Evolutionary conservation across 1,140 invertebrate genomes (phyloP), one percentile per base, ranked within the genome.

Genomic region (Oncopodura yosiiana): DNA sequence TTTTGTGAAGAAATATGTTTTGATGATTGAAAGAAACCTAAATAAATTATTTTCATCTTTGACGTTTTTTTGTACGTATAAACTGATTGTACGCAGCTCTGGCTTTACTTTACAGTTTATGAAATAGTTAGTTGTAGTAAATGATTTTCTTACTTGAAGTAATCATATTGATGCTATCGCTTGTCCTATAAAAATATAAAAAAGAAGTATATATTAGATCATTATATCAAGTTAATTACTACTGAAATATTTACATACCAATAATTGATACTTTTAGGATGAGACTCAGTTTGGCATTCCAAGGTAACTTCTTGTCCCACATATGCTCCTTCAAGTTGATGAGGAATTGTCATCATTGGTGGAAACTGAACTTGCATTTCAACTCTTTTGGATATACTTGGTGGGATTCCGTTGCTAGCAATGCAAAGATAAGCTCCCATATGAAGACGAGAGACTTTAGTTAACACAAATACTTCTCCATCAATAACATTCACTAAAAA

Each of bases 361-460:
- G 85, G 84, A 77, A 89, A 92, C 65, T 91, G 85, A 24, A 90
- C 84, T 49, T 84, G 86, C 27, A 92, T 78, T 71, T 82, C 83
- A 66, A 92, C 87, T 65, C 87, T 74, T 71, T 91, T 90, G 75
- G 84, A 87, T 49, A 90, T 85, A 23, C 26, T 41, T 34, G 57
- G 57, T 46, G 57, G 66, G 43, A 68, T 64, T 8, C 65, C 66
- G 50, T 67, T 67, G 9, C 58, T 56, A 24, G 68, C 87, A 49
- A 92, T 91, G 68, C 87, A 91, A 11, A 91, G 71, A 69, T 90
- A 91, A 5, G 86, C 82, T 5, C 87, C 88, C 80, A 92, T 93
- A 65, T 92, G 85, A 16, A 85, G 78, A 26, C 88, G 77, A 61
- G 81, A 87, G 11, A 91, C 86, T 67, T 82, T 78, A 29, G 78